Conservation (phyloP, 2,113 vertebrate species). For the Synodontis membranacea region DNA sequence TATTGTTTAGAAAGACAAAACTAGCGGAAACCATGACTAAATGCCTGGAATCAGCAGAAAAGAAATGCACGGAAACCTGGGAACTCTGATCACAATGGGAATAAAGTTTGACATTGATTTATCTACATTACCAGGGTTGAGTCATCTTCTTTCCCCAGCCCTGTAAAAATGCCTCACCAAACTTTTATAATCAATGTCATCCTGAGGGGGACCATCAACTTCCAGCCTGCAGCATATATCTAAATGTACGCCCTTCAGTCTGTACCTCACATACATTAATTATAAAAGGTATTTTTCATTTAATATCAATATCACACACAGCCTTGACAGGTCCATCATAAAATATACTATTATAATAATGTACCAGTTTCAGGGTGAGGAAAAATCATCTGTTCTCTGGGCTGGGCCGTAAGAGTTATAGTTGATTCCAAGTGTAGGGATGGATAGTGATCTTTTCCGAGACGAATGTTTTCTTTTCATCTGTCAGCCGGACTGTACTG, state of each 20-base stretch:
- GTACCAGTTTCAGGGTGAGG: neutral
- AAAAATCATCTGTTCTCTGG: neutral
- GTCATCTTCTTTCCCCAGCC: neutral
- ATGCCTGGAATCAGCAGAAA: neutral
- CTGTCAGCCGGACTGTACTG: neutral
- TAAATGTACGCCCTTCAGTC: neutral
- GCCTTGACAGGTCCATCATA: conserved; percentile 16
- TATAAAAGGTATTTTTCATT: conserved; percentile 27
- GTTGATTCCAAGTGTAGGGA: neutral
- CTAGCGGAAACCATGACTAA: neutral
- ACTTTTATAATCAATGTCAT: conserved; percentile 13
- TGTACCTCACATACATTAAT: conserved; percentile 21
- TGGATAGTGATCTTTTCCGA: neutral
- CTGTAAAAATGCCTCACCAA: neutral
- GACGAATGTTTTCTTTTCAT: neutral
- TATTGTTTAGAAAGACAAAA: neutral
- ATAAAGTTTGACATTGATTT: neutral
- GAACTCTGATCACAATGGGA: neutral
- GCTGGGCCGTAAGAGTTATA: neutral
- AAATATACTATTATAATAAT: conserved; percentile 18
- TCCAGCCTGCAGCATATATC: neutral
- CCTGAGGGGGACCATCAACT: conserved; percentile 2
- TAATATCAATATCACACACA: conserved; percentile 18
- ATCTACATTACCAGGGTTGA: neutral
- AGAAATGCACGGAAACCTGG: neutral